Percentiles rank a stretch among this genome's conserved stretches.
Evolutionary conservation across 2,888 invertebrate genomes (phyloP).

Genomic region (Pachliopta kotzebuea): DNA sequence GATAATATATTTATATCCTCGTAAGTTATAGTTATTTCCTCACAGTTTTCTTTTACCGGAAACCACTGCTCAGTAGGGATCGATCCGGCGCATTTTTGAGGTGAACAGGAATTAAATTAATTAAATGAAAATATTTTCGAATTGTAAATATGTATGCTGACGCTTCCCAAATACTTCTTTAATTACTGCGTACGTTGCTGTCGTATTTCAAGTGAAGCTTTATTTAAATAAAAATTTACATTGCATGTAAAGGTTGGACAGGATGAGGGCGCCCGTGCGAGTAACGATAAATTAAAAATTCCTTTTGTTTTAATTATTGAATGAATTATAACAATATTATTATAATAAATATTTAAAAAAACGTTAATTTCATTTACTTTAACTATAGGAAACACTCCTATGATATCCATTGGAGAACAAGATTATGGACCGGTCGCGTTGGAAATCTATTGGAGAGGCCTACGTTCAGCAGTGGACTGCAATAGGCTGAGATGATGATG

Average conservation of each 20-base stretch:
- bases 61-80: too few species aligned
- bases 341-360: too few species aligned
- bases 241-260: slow-evolving; percentile 31
- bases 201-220: slow-evolving; percentile 57
- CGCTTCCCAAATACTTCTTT: slow-evolving; percentile 44
- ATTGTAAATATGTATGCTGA: slow-evolving; percentile 32
- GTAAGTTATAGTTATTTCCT: too few species aligned
- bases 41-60: too few species aligned
- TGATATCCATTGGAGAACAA: not conserved
- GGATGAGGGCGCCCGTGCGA: slow-evolving; percentile 7
- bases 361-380: not conserved
- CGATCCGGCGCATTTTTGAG: too few species aligned
- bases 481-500: too few species aligned
- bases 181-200: slow-evolving; percentile 59
- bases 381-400: not conserved
- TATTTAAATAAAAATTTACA: slow-evolving; percentile 63
- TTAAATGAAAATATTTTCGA: slow-evolving; percentile 28
- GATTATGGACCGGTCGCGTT: too few species aligned
- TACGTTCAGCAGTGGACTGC: too few species aligned
- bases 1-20: too few species aligned
- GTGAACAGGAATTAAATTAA: slow-evolving; percentile 1
- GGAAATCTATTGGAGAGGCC: too few species aligned
- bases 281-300: slow-evolving; percentile 17
- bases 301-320: slow-evolving; percentile 22
- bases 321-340: slow-evolving; percentile 21